phyloP scores from a whole-genome alignment of 2,113 vertebrate species.

The Platichthys flesus region DNA sequence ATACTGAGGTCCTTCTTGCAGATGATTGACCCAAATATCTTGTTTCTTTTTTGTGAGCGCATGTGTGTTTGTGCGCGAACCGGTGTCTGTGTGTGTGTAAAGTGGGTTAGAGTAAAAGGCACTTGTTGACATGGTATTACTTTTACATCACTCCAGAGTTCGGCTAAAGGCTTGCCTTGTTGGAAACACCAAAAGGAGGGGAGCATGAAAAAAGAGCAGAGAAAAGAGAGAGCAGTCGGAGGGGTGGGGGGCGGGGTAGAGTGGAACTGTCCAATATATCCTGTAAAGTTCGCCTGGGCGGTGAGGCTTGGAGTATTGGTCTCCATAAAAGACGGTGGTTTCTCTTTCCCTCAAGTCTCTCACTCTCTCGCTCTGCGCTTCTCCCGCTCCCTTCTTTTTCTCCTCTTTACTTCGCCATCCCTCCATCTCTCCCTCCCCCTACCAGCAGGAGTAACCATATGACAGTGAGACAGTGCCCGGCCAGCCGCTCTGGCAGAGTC shows the following conservation, averaged over 20 bases:
- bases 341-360: constrained; percentile 71
- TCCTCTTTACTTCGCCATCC: constrained; percentile 27
- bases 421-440: constrained; percentile 13
- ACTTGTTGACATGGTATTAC: constrained; percentile 77
- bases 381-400: constrained; percentile 13
- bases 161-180: constrained; percentile 71
- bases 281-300: constrained; percentile 77
- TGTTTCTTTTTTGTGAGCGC: constrained; percentile 11
- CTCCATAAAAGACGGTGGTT: constrained; percentile 81
- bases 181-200: constrained; percentile 70
- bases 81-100: constrained; percentile 42
- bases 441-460: constrained; percentile 72
- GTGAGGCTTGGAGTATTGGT: constrained; percentile 76
- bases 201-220: constrained; percentile 63
- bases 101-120: constrained; percentile 65
- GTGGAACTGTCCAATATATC: constrained; percentile 80
- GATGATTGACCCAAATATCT: constrained; percentile 63
- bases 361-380: constrained; percentile 44
- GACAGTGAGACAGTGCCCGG: constrained; percentile 82
- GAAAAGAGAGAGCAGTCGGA: constrained; percentile 60
- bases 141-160: constrained; percentile 77
- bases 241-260: constrained; percentile 57
- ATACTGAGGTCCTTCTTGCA: constrained; percentile 52
- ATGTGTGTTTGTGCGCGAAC: constrained; percentile 10
- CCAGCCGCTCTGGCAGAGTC: constrained; percentile 84